Evolutionary conservation across 2,888 invertebrate genomes (phyloP), one percentile per base, ranked within the genome.

Genomic region (Branchellion lobata): DNA sequence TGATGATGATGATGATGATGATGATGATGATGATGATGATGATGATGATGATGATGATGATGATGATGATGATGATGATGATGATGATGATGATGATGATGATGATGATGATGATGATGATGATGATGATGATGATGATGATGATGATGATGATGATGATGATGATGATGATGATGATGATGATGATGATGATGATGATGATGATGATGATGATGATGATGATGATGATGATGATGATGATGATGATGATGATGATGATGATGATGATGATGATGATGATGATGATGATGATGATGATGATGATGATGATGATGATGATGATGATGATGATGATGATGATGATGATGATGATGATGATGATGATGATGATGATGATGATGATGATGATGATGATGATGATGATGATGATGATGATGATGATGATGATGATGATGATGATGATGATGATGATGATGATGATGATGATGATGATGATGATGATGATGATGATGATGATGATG

Each of bases 201-300:
- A 51, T 68, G 27, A 68, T 68, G 27, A 18, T 68, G 27, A 68
- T 68, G 21, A 0, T 68, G 68, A 68, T 68, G 21, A 68, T 18
- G 21, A 68, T n/a, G 14, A n/a, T 18, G 27, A 27, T 68, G 14
- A 68, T 68, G 68, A 18, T 68, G 27, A 68, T 68, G 53, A 68
- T 68, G 27, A 18, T 68, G 27, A 68, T 68, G 21, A 0, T 68
- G 68, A 68, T 68, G 21, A 68, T 18, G 21, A 68, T n/a, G 14
- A n/a, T 18, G 27, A 27, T 68, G 14, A 68, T 68, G 68, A 18
- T 68, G 27, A 68, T 68, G 53, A 68, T 68, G 14, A 68, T 68
- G 68, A 18, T 68, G 27, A 68, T 68, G 53, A 68, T 18, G 27
- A 27, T 68, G 14, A 68, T 68, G 68, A 18, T 68, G 27, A 68